Percentiles rank a stretch among this genome's conserved stretches.
These are phyloP conservation scores for Trematomus bernacchii DNA, from an alignment of 2,797 vertebrate genomes.

Conservation along the genomic window DNA sequence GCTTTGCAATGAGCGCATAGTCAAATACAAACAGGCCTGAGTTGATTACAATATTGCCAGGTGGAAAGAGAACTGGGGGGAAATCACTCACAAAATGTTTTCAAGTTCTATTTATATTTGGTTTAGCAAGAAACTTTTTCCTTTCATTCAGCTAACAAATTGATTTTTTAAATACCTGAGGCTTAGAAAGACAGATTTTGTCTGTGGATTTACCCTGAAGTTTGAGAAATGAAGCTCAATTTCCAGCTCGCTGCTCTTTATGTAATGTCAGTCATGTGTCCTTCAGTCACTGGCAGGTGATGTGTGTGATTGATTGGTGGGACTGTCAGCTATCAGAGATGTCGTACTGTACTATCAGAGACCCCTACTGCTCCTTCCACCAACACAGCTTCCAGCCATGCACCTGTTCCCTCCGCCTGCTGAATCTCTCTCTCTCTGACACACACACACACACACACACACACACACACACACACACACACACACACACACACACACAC, in stretches of 20 bases:
- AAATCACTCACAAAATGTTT: constrained; percentile 31
- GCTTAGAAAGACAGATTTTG: neutral
- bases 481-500: constrained; percentile 31
- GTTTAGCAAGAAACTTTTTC: constrained; percentile 28
- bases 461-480: constrained; percentile 23
- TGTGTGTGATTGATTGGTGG: constrained; percentile 75
- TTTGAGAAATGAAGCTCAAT: constrained; percentile 47
- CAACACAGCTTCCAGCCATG: constrained; percentile 82
- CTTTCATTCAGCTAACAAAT: constrained; percentile 13
- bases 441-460: constrained; percentile 23
- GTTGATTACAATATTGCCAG: constrained; percentile 32
- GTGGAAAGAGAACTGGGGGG: constrained; percentile 29
- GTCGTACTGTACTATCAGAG: constrained; percentile 62
- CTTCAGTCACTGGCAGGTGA: constrained; percentile 65
- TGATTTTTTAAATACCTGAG: constrained; percentile 32
- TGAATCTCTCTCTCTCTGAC: constrained; percentile 36
- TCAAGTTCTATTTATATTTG: constrained; percentile 39
- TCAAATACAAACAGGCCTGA: constrained; percentile 45
- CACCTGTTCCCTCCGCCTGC: constrained; percentile 83
- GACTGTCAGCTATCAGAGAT: constrained; percentile 76
- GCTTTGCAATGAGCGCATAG: constrained; percentile 34
- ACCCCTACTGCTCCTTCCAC: constrained; percentile 74
- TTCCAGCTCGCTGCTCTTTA: constrained; percentile 62
- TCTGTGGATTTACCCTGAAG: constrained; percentile 23
- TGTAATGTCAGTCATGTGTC: constrained; percentile 58